Percentiles rank a stretch among this genome's conserved stretches.
Evolutionary conservation across 2,797 vertebrate species (phyloP).

Genomic region (Scleropages formosus): DNA sequence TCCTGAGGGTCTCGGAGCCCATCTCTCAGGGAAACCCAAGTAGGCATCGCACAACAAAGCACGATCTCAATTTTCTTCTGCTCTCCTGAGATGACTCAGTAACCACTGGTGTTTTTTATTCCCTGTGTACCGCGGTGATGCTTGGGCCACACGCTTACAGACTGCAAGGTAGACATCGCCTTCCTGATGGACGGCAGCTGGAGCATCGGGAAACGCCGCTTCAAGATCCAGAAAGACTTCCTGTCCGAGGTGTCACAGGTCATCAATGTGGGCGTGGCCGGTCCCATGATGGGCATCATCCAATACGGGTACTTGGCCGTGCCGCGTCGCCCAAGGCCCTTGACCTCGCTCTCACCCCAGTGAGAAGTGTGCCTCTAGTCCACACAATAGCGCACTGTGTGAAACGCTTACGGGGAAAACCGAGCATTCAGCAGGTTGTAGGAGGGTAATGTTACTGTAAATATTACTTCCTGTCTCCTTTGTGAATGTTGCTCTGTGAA

Average conservation of each 20-base stretch:
- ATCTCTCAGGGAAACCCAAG: slow-evolving; percentile 83
- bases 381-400: too few relatives aligned
- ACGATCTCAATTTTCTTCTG: not conserved
- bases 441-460: too few relatives aligned
- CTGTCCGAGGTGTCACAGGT: slow-evolving; percentile 78
- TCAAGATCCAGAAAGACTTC: slow-evolving; percentile 94
- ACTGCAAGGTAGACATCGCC: slow-evolving; percentile 87
- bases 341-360: too few relatives aligned
- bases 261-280: slow-evolving; percentile 78
- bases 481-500: too few relatives aligned
- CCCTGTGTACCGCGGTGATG: not conserved
- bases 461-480: too few relatives aligned
- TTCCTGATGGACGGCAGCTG: slow-evolving; percentile 95
- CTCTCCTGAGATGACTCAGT: not conserved
- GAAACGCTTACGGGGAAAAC: too few relatives aligned
- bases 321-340: not conserved
- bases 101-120: slow-evolving; percentile 33
- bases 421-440: too few relatives aligned
- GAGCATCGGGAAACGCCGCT: slow-evolving; percentile 92
- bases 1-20: slow-evolving; percentile 66
- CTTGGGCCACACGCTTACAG: slow-evolving; percentile 56
- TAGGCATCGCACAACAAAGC: slow-evolving; percentile 58
- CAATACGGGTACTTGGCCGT: slow-evolving; percentile 82
- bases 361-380: too few relatives aligned
- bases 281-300: slow-evolving; percentile 91